Base-by-base conservation (phyloP, 2,113 vertebrate species). In the Microcebus murinus region DNA sequence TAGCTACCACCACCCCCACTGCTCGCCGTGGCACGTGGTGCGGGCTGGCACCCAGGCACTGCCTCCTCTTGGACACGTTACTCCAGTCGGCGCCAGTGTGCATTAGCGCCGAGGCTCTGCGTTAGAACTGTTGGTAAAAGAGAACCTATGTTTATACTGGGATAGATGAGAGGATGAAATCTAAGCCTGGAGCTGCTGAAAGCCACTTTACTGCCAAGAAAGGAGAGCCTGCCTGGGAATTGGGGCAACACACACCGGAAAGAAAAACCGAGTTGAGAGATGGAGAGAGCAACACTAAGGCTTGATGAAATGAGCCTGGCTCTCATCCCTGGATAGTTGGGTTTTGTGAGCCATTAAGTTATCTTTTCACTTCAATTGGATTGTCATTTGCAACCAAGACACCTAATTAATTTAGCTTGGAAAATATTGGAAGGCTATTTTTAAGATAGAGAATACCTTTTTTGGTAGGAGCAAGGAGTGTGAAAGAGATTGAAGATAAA, bases 281-380 rank as follows among this genome's bases (percentile, higher is more conserved):
- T 20, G 18, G 61, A 77, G 45, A 61, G 14, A 65, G 59, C 1
- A 2, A 74, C 6, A 17, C 4, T 11, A 87, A 65, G 79, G 27
- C 42, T 73, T 80, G 42, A 65, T 23, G 42, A 90, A 67, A 68
- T 42, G 20, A 74, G 48, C 25, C 31, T 94, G 55, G 61, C 57
- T 88, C 73, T 63, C 34, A 39, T 96, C 70, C 76, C 79, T 29
- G n/a, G 23, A 57, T 21, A 42, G 80, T 21, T 84, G 42, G 31
- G 76, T 50, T 68, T 67, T 70, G 71, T 77, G 74, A 95, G 31
- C 50, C 48, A 85, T 90, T 84, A 79, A 90, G 90, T 52, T 91
- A n/a, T 71, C 77, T 91, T 95, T 94, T 93, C 48, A 91, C 71
- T 91, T 83, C 71, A 85, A 27, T 4, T 96, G 52, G 52, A 93